Percentiles rank a stretch among this genome's conserved stretches.
These are phyloP conservation scores for Danio kyathit DNA, from an alignment of 2,797 vertebrate genomes.

Conservation along the genomic window DNA sequence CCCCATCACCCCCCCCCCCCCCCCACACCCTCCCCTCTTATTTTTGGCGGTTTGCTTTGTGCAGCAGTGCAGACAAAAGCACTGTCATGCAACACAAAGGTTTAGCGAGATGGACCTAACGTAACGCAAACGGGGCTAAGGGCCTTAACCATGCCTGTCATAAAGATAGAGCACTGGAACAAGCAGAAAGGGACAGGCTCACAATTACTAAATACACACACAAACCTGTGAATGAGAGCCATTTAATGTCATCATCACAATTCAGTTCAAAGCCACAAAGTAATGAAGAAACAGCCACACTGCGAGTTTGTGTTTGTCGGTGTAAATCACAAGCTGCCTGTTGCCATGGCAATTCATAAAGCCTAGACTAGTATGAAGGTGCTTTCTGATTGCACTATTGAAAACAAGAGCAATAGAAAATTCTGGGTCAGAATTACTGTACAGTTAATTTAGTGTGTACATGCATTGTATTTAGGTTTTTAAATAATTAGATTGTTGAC, in stretches of 20 bases:
- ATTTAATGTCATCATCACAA: slow-evolving; percentile 65
- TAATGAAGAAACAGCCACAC: slow-evolving; percentile 31
- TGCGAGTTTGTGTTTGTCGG: slow-evolving; percentile 42
- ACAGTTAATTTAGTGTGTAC: background rate
- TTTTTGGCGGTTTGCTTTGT: slow-evolving; percentile 39
- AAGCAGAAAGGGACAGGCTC: slow-evolving; percentile 49
- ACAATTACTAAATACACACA: slow-evolving; percentile 60
- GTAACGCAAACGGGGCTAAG: slow-evolving; percentile 48
- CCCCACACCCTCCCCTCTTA: background rate
- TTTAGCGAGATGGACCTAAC: slow-evolving; percentile 35
- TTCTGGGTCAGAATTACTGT: background rate
- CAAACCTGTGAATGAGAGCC: slow-evolving; percentile 43
- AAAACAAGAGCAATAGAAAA: slow-evolving; percentile 36
- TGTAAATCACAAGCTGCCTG: slow-evolving; percentile 53
- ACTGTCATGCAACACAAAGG: slow-evolving; percentile 41
- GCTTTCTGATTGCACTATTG: slow-evolving; percentile 49
- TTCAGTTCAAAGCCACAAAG: slow-evolving; percentile 43
- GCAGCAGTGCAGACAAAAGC: slow-evolving; percentile 57
- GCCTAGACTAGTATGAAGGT: slow-evolving; percentile 44
- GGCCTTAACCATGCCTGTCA: slow-evolving; percentile 67
- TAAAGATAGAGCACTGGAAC: slow-evolving; percentile 60
- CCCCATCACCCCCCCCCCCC: background rate
- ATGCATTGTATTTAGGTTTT: background rate
- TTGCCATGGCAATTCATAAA: slow-evolving; percentile 62
- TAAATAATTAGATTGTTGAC: background rate